Conservation (phyloP, 2,113 vertebrate genomes). For the Turdus rufiventris region DNA sequence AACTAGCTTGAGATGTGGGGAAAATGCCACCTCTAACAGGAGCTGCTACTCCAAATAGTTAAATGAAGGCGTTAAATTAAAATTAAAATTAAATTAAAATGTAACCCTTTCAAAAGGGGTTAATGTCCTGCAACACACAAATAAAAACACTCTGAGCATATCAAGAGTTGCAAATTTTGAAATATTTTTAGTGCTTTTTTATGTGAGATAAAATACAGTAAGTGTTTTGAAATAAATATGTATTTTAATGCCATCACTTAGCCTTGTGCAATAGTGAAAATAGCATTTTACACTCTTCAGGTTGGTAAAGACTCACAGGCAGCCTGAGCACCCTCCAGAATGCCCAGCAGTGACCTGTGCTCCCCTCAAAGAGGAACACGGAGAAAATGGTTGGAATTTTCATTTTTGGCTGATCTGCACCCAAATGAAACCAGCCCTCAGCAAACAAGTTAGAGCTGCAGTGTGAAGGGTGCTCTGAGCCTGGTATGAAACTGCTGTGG, state of each 20-base stretch:
- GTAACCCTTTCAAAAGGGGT: neutral
- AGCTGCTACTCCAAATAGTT: neutral
- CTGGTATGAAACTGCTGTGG: fast-evolving
- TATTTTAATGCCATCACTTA: neutral
- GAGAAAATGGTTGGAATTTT: neutral
- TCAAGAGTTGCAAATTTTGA: neutral
- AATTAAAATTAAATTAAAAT: neutral
- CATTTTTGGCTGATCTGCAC: neutral
- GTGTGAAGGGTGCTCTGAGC: neutral
- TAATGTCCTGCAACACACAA: neutral
- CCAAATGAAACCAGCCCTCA: neutral
- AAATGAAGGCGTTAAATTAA: neutral
- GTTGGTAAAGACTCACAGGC: neutral
- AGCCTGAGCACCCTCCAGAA: neutral
- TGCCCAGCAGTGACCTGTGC: neutral
- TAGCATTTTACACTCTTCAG: neutral
- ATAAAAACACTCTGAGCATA: neutral
- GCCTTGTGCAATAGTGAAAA: neutral
- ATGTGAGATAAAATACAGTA: neutral
- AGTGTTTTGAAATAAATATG: neutral
- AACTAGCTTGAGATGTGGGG: neutral
- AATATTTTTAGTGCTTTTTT: neutral
- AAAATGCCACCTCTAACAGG: neutral
- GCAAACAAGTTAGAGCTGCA: neutral
- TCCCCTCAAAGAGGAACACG: neutral